Percentiles rank a stretch among this genome's conserved stretches.
phyloP scores from a whole-genome alignment of 2,888 invertebrate species.

The Eupeodes latifasciatus region DNA sequence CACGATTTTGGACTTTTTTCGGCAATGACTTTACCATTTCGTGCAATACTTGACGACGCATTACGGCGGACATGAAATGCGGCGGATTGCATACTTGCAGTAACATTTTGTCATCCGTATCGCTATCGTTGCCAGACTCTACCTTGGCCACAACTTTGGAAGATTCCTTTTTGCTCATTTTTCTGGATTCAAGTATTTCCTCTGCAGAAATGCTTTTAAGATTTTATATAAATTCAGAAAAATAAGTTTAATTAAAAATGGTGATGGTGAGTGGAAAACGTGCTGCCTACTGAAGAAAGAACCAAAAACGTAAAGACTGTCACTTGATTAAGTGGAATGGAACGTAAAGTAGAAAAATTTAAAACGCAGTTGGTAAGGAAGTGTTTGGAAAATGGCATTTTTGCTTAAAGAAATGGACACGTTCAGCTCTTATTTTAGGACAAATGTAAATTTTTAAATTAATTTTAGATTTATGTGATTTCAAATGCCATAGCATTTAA shows the following conservation, averaged over 20 bases:
- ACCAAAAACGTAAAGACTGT: constrained; percentile 74
- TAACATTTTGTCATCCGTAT: constrained; percentile 66
- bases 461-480: too few relatives aligned
- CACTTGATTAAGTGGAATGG: constrained; percentile 39
- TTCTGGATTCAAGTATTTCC: constrained; percentile 18
- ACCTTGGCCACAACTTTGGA: constrained; percentile 46
- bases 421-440: constrained; percentile 13
- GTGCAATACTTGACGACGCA: constrained; percentile 83
- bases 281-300: constrained; percentile 67
- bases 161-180: constrained; percentile 71
- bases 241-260: constrained; percentile 66
- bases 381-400: constrained; percentile 31
- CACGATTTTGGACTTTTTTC: constrained; percentile 89
- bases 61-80: constrained; percentile 80
- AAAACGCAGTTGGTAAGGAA: constrained; percentile 45
- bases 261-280: constrained; percentile 61
- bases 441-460: neutral
- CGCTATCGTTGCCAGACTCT: constrained; percentile 62
- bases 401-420: neutral
- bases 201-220: neutral
- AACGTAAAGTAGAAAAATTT: constrained; percentile 57
- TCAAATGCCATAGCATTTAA: too few relatives aligned
- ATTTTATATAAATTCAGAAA: constrained; percentile 53
- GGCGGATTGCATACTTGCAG: constrained; percentile 64
- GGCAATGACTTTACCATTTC: constrained; percentile 83